phyloP scores from a whole-genome alignment of 2,888 invertebrate species.

The Omphaloscelis lunosa region DNA sequence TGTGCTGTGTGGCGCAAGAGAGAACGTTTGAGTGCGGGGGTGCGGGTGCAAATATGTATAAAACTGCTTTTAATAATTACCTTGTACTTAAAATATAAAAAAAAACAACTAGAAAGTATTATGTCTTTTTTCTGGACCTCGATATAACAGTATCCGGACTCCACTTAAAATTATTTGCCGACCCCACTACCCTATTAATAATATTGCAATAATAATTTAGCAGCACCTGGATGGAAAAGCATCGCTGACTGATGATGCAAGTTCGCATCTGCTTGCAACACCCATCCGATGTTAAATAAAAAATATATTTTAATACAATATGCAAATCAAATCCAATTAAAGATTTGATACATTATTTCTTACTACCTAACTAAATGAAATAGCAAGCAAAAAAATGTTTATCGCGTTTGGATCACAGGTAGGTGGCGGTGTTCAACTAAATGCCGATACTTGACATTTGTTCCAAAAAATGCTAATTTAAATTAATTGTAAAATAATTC shows the following conservation, averaged over 20 bases:
- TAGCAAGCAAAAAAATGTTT: conserved; percentile 73
- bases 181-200: neutral
- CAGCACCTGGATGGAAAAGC: conserved; percentile 15
- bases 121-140: no score
- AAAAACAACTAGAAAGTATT: no score
- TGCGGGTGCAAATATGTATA: no score
- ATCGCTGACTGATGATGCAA: conserved; percentile 33
- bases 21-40: no score
- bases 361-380: conserved; percentile 43
- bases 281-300: conserved; percentile 19
- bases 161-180: no score
- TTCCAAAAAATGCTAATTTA: conserved; percentile 60
- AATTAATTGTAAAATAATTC: conserved; percentile 71
- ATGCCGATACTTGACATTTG: conserved; percentile 66
- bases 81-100: no score
- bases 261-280: conserved; percentile 43
- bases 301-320: conserved; percentile 31
- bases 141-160: no score
- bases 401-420: conserved; percentile 55
- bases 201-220: conserved; percentile 1
- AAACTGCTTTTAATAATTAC: no score
- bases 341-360: conserved; percentile 51
- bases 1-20: no score
- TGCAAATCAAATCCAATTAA: conserved; percentile 61
- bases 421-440: conserved; percentile 43